These are phyloP conservation scores for Panzeria rudis DNA, from an alignment of 2,888 invertebrate species.

Conservation along the genomic window DNA sequence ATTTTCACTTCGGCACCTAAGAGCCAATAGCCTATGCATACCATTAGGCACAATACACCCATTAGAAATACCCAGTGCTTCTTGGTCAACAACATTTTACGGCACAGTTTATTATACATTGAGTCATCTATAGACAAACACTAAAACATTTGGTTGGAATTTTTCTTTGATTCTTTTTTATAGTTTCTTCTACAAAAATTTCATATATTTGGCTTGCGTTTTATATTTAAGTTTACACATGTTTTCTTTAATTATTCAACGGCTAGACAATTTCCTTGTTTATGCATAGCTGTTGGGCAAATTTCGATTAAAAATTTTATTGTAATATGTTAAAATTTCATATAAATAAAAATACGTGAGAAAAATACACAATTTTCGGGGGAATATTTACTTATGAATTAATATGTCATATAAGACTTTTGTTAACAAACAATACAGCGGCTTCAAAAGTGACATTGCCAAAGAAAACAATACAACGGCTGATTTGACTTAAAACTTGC, in stretches of 20 bases:
- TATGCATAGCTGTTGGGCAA: background rate
- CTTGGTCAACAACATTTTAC: conserved; percentile 81
- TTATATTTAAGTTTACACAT: conserved; percentile 59
- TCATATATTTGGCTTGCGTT: conserved; percentile 1
- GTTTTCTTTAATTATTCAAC: conserved; percentile 31
- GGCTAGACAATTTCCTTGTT: conserved; percentile 46
- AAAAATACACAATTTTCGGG: conserved; percentile 64
- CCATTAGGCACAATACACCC: conserved; percentile 76
- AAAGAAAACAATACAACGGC: conserved; percentile 23
- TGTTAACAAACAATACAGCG: conserved; percentile 45
- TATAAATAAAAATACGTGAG: conserved; percentile 58
- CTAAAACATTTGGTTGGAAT: conserved; percentile 15
- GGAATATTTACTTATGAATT: conserved; percentile 50
- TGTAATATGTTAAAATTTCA: conserved; percentile 30
- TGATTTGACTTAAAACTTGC: background rate
- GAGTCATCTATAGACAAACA: conserved; percentile 54
- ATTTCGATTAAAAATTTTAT: conserved; percentile 33
- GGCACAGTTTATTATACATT: conserved; percentile 57
- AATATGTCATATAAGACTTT: conserved; percentile 34
- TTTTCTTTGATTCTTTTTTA: conserved; percentile 13
- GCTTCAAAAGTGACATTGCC: background rate
- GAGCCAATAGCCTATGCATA: conserved; percentile 79
- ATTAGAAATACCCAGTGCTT: conserved; percentile 80
- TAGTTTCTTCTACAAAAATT: conserved; percentile 28
- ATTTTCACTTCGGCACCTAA: conserved; percentile 77